phyloP scores from a whole-genome alignment of 2,888 invertebrate species.

The Drosophila aldrichi region DNA sequence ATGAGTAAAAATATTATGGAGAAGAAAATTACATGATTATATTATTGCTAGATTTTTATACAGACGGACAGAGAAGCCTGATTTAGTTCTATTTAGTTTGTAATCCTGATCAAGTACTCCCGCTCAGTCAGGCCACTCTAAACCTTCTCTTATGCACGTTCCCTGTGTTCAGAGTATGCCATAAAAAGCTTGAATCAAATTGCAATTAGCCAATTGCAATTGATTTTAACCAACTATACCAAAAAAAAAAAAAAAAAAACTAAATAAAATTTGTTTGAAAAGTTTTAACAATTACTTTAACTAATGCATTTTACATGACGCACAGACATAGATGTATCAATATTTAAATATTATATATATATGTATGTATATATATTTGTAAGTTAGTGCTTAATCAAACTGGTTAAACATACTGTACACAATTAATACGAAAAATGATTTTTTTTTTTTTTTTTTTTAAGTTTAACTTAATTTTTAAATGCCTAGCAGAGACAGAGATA shows the following conservation, averaged over 20 bases:
- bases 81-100: too few species aligned
- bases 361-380: background rate
- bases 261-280: constrained; percentile 3
- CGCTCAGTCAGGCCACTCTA: background rate
- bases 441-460: constrained; percentile 13
- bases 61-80: too few species aligned
- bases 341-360: background rate
- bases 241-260: background rate
- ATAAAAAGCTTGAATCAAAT: constrained; percentile 14
- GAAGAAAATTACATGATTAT: too few species aligned
- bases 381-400: constrained; percentile 24
- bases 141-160: background rate
- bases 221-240: constrained; percentile 21
- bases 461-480: constrained; percentile 54
- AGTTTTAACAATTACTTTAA: constrained; percentile 41
- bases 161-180: background rate
- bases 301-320: constrained; percentile 25
- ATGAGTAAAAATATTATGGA: too few species aligned
- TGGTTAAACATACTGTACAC: constrained; percentile 66
- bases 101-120: too few species aligned
- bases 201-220: constrained; percentile 35
- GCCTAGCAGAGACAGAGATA: constrained; percentile 6
- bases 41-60: too few species aligned
- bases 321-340: constrained; percentile 16
- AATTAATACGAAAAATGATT: constrained; percentile 43